Conservation (phyloP, 2,797 vertebrate genomes). For the Epinephelus malabaricus region DNA sequence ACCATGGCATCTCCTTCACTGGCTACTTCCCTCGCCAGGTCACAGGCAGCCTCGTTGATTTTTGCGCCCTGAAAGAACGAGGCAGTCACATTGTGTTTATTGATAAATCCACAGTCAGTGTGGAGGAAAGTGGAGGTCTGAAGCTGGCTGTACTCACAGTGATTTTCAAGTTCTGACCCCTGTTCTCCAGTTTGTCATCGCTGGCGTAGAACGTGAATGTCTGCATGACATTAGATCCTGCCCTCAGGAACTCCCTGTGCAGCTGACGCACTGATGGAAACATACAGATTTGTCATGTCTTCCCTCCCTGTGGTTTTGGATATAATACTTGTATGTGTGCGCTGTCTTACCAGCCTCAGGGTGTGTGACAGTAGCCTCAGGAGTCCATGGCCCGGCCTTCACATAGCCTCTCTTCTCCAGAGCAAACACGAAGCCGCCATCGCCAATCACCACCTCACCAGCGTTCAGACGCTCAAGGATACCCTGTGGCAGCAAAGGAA, state of each 20-base stretch:
- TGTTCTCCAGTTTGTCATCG: constrained; percentile 97
- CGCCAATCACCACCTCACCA: constrained; percentile 91
- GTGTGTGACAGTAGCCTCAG: constrained; percentile 89
- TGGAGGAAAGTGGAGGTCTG: neutral
- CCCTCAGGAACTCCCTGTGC: constrained; percentile 95
- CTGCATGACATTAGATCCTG: constrained; percentile 95
- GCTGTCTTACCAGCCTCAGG: constrained; percentile 89
- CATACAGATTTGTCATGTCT: constrained; percentile 7
- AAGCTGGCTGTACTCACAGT: constrained; percentile 63
- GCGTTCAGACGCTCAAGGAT: constrained; percentile 89
- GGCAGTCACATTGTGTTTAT: neutral
- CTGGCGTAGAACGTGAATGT: constrained; percentile 98
- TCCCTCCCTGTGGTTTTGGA: neutral
- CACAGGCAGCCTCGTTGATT: constrained; percentile 93
- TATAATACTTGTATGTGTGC: constrained; percentile 46
- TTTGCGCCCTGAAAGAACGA: constrained; percentile 81
- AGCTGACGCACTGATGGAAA: constrained; percentile 91
- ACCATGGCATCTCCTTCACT: constrained; percentile 91
- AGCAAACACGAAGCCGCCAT: constrained; percentile 92
- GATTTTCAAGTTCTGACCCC: constrained; percentile 88
- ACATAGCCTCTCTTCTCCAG: constrained; percentile 92
- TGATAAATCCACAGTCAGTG: neutral
- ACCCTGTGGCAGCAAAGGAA: constrained; percentile 73
- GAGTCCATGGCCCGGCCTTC: constrained; percentile 93
- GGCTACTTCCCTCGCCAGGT: constrained; percentile 91